A percentile compares a stretch with the other conserved stretches of the same genome.
These are phyloP conservation scores for Trochalopteron elliotii DNA, from an alignment of 2,113 vertebrate genomes.

Conservation along the genomic window DNA sequence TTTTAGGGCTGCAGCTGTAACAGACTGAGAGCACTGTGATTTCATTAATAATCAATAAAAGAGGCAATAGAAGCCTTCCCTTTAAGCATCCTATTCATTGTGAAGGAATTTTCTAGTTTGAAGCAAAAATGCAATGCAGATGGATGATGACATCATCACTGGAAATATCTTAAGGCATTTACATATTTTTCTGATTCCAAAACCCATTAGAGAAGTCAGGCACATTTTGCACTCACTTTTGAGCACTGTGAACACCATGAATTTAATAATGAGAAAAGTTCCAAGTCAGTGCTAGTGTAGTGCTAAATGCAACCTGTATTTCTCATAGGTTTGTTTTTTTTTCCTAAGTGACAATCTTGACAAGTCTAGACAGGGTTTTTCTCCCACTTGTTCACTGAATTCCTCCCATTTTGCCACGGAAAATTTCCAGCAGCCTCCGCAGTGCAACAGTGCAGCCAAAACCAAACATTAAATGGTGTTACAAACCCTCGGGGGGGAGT, in stretches of 20 bases:
- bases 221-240: conserved; percentile 25
- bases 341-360: neutral
- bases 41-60: conserved; percentile 55
- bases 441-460: neutral
- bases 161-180: conserved; percentile 14
- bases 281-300: neutral
- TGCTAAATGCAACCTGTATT: conserved; percentile 14
- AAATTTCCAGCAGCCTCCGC: neutral
- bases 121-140: conserved; percentile 26
- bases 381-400: neutral
- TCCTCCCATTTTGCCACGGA: neutral
- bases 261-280: conserved; percentile 25
- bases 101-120: conserved; percentile 2
- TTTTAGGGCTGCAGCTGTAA: conserved; percentile 22
- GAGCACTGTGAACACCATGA: neutral
- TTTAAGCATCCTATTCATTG: neutral
- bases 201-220: conserved; percentile 30
- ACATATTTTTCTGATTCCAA: conserved; percentile 35
- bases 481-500: neutral
- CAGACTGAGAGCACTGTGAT: neutral
- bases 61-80: neutral
- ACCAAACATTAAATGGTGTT: neutral
- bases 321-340: neutral
- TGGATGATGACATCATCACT: conserved; percentile 32
- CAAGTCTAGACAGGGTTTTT: neutral